phyloP scores from a whole-genome alignment of 2,113 vertebrate species.

The Hystrix brachyura region DNA sequence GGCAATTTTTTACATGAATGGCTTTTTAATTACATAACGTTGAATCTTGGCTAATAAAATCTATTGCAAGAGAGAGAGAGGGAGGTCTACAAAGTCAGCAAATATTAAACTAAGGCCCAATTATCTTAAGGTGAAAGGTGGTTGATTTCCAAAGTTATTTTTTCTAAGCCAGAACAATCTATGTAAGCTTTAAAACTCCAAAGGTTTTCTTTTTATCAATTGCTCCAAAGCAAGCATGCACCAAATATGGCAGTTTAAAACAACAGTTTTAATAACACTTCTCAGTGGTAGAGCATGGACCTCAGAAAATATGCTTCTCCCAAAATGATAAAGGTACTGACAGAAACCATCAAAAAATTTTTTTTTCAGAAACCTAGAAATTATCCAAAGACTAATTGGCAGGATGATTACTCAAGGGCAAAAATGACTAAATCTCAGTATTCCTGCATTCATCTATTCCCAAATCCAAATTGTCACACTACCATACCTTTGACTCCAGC shows the following conservation, averaged over 20 bases:
- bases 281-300: neutral
- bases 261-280: neutral
- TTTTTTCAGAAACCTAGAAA: neutral
- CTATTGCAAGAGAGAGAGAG: neutral
- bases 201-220: neutral
- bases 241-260: neutral
- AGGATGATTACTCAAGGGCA: neutral
- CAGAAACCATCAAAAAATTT: neutral
- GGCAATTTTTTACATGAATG: neutral
- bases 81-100: neutral
- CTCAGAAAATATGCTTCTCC: neutral
- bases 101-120: neutral
- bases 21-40: neutral
- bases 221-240: neutral
- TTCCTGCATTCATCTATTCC: neutral
- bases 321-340: neutral
- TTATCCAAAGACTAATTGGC: neutral
- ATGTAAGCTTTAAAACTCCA: neutral
- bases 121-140: neutral
- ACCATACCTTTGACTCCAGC: neutral
- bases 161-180: neutral
- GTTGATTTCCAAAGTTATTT: neutral
- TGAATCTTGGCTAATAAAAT: neutral
- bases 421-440: neutral
- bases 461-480: neutral